Conservation (phyloP, 2,113 vertebrate genomes). For the Podarcis raffonei region DNA sequence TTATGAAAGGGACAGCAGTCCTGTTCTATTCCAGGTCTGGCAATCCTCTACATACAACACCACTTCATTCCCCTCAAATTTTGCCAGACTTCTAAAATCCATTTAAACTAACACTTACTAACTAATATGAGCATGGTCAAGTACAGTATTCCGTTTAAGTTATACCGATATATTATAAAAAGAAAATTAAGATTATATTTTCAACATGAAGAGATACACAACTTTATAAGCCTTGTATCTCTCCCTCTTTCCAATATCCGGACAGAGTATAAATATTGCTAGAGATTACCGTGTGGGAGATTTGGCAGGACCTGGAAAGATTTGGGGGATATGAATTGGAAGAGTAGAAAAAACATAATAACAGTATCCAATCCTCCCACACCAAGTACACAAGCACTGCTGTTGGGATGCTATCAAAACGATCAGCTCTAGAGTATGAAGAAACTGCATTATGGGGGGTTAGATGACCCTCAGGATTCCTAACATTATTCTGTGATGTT, state of each 20-base stretch:
- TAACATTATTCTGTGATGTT: too few relatives aligned
- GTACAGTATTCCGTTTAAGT: too few relatives aligned
- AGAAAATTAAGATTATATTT: neutral
- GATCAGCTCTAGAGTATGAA: neutral
- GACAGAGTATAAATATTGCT: neutral
- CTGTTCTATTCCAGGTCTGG: neutral
- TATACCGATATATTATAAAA: too few relatives aligned
- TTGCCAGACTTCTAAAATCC: neutral
- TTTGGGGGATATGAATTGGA: neutral
- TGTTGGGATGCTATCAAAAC: neutral
- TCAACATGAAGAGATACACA: neutral
- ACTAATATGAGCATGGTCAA: too few relatives aligned
- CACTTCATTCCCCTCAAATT: neutral
- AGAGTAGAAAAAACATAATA: neutral
- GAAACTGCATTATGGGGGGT: neutral
- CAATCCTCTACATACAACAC: neutral
- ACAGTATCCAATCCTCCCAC: neutral
- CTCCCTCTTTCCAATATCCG: neutral
- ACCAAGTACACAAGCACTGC: neutral
- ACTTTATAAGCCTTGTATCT: neutral
- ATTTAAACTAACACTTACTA: neutral
- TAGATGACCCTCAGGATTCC: too few relatives aligned
- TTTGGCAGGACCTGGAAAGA: neutral
- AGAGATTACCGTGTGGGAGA: neutral
- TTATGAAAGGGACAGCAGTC: neutral